phyloP scores from a whole-genome alignment of 1,140 invertebrate genomes.

The Ooceraea biroi region DNA sequence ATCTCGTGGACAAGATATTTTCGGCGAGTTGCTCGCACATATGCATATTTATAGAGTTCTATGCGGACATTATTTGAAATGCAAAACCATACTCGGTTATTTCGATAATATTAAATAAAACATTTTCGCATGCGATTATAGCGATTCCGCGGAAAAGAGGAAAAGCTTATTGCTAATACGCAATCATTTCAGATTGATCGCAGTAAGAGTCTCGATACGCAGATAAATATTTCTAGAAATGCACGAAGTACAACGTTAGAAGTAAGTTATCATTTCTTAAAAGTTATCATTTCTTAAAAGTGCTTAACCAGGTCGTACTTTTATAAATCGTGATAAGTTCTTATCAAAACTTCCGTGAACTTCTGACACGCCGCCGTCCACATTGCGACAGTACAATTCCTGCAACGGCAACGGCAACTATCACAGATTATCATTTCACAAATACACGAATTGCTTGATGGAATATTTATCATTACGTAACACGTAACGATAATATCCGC shows the following conservation, averaged over 20 bases:
- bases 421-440: not conserved
- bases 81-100: slow-evolving; percentile 32
- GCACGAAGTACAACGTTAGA: slow-evolving; percentile 7
- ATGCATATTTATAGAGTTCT: slow-evolving; percentile 48
- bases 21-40: slow-evolving; percentile 5
- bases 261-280: not conserved
- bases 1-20: slow-evolving; percentile 31
- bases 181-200: no score
- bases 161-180: no score
- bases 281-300: no score
- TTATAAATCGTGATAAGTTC: not conserved
- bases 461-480: slow-evolving; percentile 19
- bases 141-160: not conserved
- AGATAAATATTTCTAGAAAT: slow-evolving; percentile 6
- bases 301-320: no score
- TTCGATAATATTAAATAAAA: slow-evolving; percentile 17
- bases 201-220: not conserved
- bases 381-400: not conserved
- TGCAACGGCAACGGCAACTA: not conserved
- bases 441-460: not conserved
- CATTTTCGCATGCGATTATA: slow-evolving; percentile 10
- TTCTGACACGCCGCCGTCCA: slow-evolving; percentile 9
- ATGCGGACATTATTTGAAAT: slow-evolving; percentile 25
- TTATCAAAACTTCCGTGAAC: slow-evolving; percentile 36
- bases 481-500: not conserved